A percentile compares a stretch with the other conserved stretches of the same genome.
Evolutionary conservation across 1,140 invertebrate genomes (phyloP).

Genomic region (Tenebrio molitor): DNA sequence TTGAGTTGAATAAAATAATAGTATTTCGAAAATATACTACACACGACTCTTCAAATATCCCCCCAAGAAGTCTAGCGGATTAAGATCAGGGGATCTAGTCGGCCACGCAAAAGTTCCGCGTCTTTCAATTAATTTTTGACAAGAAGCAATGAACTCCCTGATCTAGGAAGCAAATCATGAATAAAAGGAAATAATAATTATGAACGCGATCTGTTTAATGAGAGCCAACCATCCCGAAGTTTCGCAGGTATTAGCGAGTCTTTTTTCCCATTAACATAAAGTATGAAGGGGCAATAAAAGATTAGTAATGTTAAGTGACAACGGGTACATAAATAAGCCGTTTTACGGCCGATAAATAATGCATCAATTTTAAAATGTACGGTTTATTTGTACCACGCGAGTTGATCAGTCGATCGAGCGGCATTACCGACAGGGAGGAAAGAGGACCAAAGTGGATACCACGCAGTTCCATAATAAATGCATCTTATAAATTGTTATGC

Average conservation of each 20-base stretch:
- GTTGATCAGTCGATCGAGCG: slow-evolving; percentile 56
- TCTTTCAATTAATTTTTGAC: no score
- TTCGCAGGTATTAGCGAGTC: slow-evolving; percentile 27
- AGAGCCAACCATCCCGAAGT: slow-evolving; percentile 22
- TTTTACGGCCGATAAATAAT: slow-evolving; percentile 63
- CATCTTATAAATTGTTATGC: slow-evolving; percentile 66
- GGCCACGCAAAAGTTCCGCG: no score
- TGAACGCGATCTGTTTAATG: slow-evolving; percentile 31
- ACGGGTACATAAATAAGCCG: slow-evolving; percentile 57
- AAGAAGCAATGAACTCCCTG: no score
- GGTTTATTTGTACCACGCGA: slow-evolving; percentile 59
- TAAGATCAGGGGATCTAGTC: no score
- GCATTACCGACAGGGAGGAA: slow-evolving; percentile 45
- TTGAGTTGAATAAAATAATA: no score
- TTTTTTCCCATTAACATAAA: slow-evolving; percentile 38
- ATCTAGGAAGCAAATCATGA: no score
- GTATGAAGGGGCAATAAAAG: slow-evolving; percentile 42
- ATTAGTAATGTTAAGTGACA: slow-evolving; percentile 54
- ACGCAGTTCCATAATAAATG: slow-evolving; percentile 66
- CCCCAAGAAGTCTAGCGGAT: no score
- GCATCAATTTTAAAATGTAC: slow-evolving; percentile 63
- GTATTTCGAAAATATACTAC: no score
- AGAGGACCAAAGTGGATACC: slow-evolving; percentile 54
- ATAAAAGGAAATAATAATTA: no score
- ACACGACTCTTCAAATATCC: no score